Evolutionary conservation across 2,113 vertebrate species (phyloP).

Genomic region (Anoplopoma fimbria): DNA sequence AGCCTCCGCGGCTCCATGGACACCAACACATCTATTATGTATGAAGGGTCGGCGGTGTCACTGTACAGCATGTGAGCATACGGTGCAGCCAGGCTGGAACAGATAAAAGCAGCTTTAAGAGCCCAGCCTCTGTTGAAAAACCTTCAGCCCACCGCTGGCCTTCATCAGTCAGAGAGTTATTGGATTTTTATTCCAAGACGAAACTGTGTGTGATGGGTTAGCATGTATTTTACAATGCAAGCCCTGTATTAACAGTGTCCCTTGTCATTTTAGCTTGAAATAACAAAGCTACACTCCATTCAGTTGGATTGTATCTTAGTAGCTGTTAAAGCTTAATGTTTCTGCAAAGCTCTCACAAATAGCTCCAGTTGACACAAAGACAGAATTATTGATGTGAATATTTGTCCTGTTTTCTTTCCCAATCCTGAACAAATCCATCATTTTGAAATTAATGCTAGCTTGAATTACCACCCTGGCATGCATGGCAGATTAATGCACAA

Average conservation of each 20-base stretch:
- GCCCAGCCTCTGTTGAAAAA: slow-evolving; percentile 11
- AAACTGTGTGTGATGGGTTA: slow-evolving; percentile 5
- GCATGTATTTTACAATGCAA: neutral
- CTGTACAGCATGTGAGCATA: slow-evolving; percentile 44
- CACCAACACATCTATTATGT: slow-evolving; percentile 64
- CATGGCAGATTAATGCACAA: slow-evolving; percentile 42
- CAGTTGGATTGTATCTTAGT: neutral
- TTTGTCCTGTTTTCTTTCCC: slow-evolving; percentile 47
- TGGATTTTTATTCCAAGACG: slow-evolving; percentile 1
- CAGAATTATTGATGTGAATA: slow-evolving; percentile 53
- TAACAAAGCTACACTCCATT: neutral
- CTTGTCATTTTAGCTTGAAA: neutral
- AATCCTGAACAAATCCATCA: slow-evolving; percentile 61
- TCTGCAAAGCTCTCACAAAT: neutral
- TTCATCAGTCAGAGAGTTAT: slow-evolving; percentile 22
- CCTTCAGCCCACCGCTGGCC: slow-evolving; percentile 18
- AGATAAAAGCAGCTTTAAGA: slow-evolving; percentile 38
- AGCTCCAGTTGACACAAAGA: neutral
- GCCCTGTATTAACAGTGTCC: neutral
- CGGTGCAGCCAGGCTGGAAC: slow-evolving; percentile 24
- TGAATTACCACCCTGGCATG: slow-evolving; percentile 56
- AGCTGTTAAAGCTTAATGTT: neutral
- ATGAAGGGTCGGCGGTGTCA: slow-evolving; percentile 59
- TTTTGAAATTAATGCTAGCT: slow-evolving; percentile 43
- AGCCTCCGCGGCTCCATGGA: slow-evolving; percentile 52